Evolutionary conservation across 1,140 invertebrate species (phyloP).

Genomic region (Pentalonia nigronervosa): DNA sequence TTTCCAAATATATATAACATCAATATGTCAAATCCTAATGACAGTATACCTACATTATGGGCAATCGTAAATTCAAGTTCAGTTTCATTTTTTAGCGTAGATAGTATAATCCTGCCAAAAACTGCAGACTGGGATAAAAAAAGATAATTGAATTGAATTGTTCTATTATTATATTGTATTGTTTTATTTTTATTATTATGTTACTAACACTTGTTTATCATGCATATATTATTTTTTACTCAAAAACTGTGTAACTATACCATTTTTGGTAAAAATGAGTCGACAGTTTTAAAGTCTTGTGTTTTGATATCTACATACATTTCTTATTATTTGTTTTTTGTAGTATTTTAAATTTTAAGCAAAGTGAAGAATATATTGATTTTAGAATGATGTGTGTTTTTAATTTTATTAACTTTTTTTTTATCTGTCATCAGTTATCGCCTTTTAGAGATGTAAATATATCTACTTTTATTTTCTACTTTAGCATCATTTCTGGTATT

Average conservation of each 20-base stretch:
- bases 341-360: no score
- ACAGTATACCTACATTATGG: slow-evolving; percentile 42
- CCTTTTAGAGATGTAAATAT: no score
- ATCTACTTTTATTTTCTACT: no score
- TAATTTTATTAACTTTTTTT: no score
- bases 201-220: background rate
- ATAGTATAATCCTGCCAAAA: slow-evolving; percentile 38
- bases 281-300: background rate
- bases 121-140: slow-evolving; percentile 31
- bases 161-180: background rate
- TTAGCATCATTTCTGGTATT: no score
- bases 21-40: background rate
- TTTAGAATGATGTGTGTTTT: no score
- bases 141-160: background rate
- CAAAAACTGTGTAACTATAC: background rate
- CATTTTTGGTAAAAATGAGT: background rate
- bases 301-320: background rate
- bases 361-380: no score
- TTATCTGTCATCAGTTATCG: no score
- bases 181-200: background rate
- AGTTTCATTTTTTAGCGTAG: slow-evolving; percentile 41
- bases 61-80: slow-evolving; percentile 41
- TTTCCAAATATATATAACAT: slow-evolving; percentile 41
- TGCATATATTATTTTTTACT: background rate
- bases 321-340: no score